Conservation (phyloP, 1,140 invertebrate species). For the Habropoda laboriosa region DNA sequence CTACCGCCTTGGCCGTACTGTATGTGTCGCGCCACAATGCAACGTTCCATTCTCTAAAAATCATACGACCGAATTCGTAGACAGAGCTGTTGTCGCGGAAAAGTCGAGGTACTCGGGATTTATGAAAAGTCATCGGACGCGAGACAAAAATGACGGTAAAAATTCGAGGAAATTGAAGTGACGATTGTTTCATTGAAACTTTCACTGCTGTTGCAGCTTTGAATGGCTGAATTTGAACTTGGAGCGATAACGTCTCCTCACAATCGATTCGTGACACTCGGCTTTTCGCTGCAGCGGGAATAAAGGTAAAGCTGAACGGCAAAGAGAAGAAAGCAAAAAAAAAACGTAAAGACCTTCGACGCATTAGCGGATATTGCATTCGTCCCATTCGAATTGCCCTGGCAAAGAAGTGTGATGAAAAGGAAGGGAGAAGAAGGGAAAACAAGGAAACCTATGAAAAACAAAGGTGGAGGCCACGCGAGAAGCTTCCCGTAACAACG, state of each 20-base stretch:
- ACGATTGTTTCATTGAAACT: too few species aligned
- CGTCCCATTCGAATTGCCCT: background rate
- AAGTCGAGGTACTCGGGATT: too few species aligned
- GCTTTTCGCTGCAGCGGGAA: background rate
- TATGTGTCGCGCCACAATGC: too few species aligned
- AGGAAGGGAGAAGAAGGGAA: background rate
- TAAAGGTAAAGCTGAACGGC: too few species aligned
- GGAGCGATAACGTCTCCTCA: background rate
- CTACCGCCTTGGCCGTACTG: too few species aligned
- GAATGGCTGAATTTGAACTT: background rate
- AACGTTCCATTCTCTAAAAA: too few species aligned
- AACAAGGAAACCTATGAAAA: background rate
- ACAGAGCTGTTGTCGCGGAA: too few species aligned
- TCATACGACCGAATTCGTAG: too few species aligned
- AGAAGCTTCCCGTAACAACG: background rate
- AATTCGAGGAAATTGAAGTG: too few species aligned
- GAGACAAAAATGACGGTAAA: too few species aligned
- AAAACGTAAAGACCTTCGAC: background rate
- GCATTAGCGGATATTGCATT: background rate
- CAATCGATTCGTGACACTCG: background rate
- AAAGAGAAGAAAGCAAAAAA: background rate
- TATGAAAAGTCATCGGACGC: too few species aligned
- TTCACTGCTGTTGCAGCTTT: background rate
- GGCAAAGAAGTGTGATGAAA: background rate
- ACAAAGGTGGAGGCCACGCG: background rate